Conservation (phyloP, 2,888 invertebrate genomes). For the Catocala fraxini region DNA sequence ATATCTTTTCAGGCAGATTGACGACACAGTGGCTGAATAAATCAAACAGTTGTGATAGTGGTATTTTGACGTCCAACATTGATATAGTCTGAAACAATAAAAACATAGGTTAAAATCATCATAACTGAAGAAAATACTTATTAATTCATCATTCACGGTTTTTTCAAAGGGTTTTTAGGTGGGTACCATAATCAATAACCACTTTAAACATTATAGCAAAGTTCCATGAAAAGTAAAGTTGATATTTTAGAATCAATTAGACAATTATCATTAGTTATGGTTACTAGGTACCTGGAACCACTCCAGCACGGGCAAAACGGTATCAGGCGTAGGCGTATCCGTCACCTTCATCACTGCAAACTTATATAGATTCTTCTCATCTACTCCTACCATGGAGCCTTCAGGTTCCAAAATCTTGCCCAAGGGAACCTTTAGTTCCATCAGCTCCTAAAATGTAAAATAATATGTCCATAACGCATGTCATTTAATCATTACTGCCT, state of each 20-base stretch:
- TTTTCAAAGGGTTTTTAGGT: too few species aligned
- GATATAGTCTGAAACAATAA: slow-evolving; percentile 91
- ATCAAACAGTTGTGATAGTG: slow-evolving; percentile 94
- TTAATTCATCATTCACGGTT: too few species aligned
- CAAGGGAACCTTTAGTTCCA: slow-evolving; percentile 75
- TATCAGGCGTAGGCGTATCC: slow-evolving; percentile 91
- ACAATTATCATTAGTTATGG: too few species aligned
- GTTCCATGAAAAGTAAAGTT: too few species aligned
- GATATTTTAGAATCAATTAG: too few species aligned
- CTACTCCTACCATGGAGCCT: slow-evolving; percentile 97
- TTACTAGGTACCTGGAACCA: slow-evolving; percentile 92
- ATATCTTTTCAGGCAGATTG: slow-evolving; percentile 78
- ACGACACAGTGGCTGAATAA: slow-evolving; percentile 97
- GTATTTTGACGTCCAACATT: slow-evolving; percentile 95
- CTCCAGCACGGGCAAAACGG: slow-evolving; percentile 95
- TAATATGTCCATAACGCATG: too few species aligned
- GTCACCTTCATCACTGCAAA: slow-evolving; percentile 96
- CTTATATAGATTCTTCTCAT: slow-evolving; percentile 97
- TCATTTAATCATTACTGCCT: neutral
- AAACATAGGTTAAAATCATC: too few species aligned
- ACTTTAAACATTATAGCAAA: too few species aligned
- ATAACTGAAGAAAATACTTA: too few species aligned
- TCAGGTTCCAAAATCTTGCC: slow-evolving; percentile 99
- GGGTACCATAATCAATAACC: too few species aligned
- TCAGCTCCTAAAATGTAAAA: slow-evolving; percentile 63